These are phyloP conservation scores for Rotaria socialis DNA, from an alignment of 2,888 invertebrate genomes.

Conservation along the genomic window DNA sequence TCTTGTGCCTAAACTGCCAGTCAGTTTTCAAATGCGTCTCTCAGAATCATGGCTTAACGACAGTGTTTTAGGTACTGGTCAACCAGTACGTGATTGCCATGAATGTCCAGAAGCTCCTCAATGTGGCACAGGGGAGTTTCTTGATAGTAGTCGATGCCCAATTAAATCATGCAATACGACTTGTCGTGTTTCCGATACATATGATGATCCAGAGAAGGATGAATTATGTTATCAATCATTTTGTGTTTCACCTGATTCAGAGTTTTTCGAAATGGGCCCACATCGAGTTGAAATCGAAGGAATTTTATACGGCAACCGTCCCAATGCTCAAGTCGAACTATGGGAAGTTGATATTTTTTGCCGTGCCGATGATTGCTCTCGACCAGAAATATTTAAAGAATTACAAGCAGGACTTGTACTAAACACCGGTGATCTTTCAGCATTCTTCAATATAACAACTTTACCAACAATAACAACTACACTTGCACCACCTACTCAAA, in stretches of 20 bases:
- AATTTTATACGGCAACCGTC: background rate
- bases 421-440: background rate
- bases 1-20: background rate
- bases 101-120: slow-evolving; percentile 17
- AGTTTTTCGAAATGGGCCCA: background rate
- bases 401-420: background rate
- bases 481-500: background rate
- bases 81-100: background rate
- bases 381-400: slow-evolving; percentile 9
- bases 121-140: background rate
- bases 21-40: background rate
- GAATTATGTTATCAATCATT: background rate
- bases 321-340: background rate
- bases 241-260: background rate
- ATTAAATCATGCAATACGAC: background rate
- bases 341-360: slow-evolving; percentile 10
- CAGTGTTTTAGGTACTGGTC: background rate
- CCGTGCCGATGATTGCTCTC: slow-evolving; percentile 13
- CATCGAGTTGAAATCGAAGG: slow-evolving; percentile 16
- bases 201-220: background rate
- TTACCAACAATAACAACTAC: background rate
- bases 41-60: background rate
- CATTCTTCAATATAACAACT: background rate
- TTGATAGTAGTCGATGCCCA: slow-evolving; percentile 10
- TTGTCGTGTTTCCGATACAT: background rate